Evolutionary conservation across 2,888 invertebrate genomes (phyloP).

Genomic region (Omphaloscelis lunosa): DNA sequence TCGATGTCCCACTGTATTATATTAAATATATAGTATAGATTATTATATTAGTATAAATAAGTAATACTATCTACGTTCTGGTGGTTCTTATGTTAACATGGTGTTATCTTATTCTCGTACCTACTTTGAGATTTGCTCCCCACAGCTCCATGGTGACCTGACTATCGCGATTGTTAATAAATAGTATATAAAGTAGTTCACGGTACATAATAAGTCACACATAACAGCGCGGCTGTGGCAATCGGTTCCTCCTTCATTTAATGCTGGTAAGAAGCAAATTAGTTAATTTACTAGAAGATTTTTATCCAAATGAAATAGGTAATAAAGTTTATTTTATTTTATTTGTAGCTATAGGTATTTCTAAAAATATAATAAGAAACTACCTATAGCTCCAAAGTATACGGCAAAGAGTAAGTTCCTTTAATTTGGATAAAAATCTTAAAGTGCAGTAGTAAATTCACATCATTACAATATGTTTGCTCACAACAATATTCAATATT

Average conservation of each 20-base stretch:
- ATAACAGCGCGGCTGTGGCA: slow-evolving; percentile 22
- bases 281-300: neutral
- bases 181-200: slow-evolving; percentile 36
- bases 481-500: neutral
- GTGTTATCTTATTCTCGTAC: slow-evolving; percentile 27
- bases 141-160: slow-evolving; percentile 21
- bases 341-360: too few species aligned
- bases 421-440: neutral
- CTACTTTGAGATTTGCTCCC: slow-evolving; percentile 10
- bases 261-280: slow-evolving; percentile 35
- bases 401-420: too few species aligned
- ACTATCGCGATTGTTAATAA: slow-evolving; percentile 37
- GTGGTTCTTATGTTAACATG: slow-evolving; percentile 4
- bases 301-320: too few species aligned
- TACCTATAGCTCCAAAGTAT: too few species aligned
- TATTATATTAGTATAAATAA: too few species aligned
- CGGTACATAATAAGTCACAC: slow-evolving; percentile 18
- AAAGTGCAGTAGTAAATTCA: neutral
- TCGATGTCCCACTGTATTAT: too few species aligned
- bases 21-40: too few species aligned
- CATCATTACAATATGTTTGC: neutral
- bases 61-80: neutral
- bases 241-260: slow-evolving; percentile 8
- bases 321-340: too few species aligned
- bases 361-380: too few species aligned